Evolutionary conservation across 2,888 invertebrate species (phyloP).

Genomic region (Ferrisia virgata): DNA sequence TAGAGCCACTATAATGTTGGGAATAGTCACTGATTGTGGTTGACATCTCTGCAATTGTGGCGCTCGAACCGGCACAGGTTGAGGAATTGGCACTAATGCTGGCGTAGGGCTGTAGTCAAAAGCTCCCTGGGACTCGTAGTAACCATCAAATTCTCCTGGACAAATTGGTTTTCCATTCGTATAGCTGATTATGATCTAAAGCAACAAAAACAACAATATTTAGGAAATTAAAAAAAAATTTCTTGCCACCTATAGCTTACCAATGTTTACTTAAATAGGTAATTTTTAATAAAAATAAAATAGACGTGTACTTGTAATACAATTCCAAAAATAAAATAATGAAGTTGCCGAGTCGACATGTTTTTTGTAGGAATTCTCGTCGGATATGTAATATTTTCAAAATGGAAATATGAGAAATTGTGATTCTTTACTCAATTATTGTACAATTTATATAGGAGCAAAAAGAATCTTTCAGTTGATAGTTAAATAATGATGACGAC

Average conservation of each 20-base stretch:
- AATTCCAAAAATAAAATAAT: not conserved
- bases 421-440: not conserved
- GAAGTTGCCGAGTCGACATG: not conserved
- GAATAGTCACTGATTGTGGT: constrained; percentile 32
- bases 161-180: not conserved
- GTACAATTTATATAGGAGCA: not conserved
- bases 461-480: not conserved
- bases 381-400: not conserved
- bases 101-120: not conserved
- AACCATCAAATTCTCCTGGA: not conserved
- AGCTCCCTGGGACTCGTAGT: not conserved
- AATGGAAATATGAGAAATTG: not conserved
- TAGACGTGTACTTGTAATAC: not conserved
- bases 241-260: no score
- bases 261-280: no score
- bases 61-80: not conserved
- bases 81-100: not conserved
- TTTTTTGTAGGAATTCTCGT: not conserved
- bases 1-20: constrained; percentile 24
- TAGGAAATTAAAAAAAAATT: no score
- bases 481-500: not conserved
- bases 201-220: no score
- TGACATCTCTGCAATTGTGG: not conserved
- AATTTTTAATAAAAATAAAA: not conserved
- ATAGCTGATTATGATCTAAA: not conserved